Evolutionary conservation across 2,113 vertebrate genomes (phyloP), one percentile per base, ranked within the genome.

Genomic region (Opisthocomus hoazin): DNA sequence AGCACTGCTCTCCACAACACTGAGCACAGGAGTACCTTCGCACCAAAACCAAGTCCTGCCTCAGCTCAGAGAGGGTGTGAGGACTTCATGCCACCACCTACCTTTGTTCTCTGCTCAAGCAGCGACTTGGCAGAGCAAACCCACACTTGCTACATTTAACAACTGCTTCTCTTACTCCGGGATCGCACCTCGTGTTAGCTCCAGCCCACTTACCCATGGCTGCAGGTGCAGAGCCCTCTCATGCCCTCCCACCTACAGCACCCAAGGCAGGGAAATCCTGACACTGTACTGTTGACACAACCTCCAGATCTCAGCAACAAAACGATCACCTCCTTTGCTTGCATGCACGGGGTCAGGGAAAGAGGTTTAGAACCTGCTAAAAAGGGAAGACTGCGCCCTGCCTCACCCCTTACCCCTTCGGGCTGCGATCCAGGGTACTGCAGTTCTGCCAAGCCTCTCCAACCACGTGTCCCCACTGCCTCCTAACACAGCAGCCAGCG

Each of bases 61-160:
- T 80, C 61, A 53, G 79, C 83, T 94, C 80, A 39, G 50, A 36
- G 56, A 80, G 58, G 41, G 37, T 74, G 90, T 58, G 46, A 96
- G 83, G 51, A 92, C 46, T 92, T 80, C 14, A 21, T 89, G 86
- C 29, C 71, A 84, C 86, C 94, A 94, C 94, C 94, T 77, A 96
- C 93, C 73, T 86, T 90, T 90, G 95, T 93, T 89, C 94, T 74
- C 54, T 86, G 51, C 51, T 90, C 83, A 78, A 81, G 86, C 64
- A 89, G 58, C 0, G 0, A 78, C 84, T 81, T 81, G 37, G 64
- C 83, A 94, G 95, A 93, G 87, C 56, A 95, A 96, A 84, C 76
- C 80, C 86, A 95, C 94, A 78, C 80, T 68, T 58, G 29, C n/a
- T 43, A 87, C 73, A 86, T 63, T 77, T 82, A 90, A 74, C 68